Evolutionary conservation across 1,140 invertebrate species (phyloP), one percentile per base, ranked within the genome.

Genomic region (Potamilus streckersoni): DNA sequence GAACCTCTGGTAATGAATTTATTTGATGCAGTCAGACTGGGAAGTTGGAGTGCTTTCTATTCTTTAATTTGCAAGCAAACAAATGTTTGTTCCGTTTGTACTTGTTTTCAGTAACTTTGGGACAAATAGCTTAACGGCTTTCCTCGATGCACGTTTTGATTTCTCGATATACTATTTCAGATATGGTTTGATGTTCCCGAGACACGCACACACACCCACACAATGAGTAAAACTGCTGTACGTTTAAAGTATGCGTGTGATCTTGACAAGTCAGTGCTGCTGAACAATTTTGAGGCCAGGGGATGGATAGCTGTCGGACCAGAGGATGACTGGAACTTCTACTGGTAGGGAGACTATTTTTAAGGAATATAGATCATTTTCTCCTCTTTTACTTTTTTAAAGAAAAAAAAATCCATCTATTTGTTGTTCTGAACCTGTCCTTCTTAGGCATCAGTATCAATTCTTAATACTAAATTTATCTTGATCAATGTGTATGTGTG

Each of bases 251-350:
- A 95, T 90, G 97, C 96, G 82, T 96, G 96, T 60, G 96, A 98
- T 89, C 92, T 97, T 86, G 96, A 98, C 84, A 98, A 98, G 89
- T 97, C 96, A n/a, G 96, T 98, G 6, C 92, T 98, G 75, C 93
- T 96, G 61, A 94, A 95, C 80, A 98, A 98, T 90, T 98, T 97
- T 87, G 96, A 98, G 84, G 95, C 96, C 89, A 91, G 96, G 79
- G 96, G 96, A 13, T 98, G 96, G 97, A 91, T 93, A 38, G 95
- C 96, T 91, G 96, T 98, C 16, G 93, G 93, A 20, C 94, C 95
- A 1, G 96, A 98, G 80, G 96, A 98, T 86, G 96, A 98, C 83
- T 98, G 96, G 96, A 96, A 98, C 89, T 96, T 98, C 89, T 98
- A 98, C 88, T 98, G 96, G 96, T 94, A 91, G 89, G 74, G 65